Conservation (phyloP, 2,113 vertebrate genomes). For the Lophius piscatorius region DNA sequence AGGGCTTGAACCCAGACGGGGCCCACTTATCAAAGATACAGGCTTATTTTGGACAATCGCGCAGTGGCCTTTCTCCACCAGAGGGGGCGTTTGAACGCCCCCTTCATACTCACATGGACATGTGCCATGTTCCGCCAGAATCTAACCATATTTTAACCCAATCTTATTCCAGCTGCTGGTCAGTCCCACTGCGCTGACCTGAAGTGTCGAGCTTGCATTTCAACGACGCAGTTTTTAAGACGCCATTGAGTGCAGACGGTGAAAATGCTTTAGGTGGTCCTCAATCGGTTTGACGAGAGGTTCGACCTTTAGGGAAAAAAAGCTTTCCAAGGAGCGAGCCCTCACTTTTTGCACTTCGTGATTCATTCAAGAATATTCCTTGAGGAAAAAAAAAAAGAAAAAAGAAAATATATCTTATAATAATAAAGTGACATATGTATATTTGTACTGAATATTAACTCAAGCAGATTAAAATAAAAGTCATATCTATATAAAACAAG, state of each 20-base stretch:
- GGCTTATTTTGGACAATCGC: constrained; percentile 80
- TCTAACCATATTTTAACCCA: constrained; percentile 41
- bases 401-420: constrained; percentile 73
- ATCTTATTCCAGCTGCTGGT: constrained; percentile 54
- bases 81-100: constrained; percentile 64
- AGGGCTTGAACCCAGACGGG: constrained; percentile 53
- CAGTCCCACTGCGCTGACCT: constrained; percentile 55
- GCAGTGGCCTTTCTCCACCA: constrained; percentile 79
- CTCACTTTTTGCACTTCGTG: constrained; percentile 79
- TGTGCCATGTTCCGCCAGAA: constrained; percentile 54
- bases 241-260: constrained; percentile 60
- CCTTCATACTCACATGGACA: constrained; percentile 45
- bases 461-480: too few species aligned
- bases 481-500: constrained; percentile 72
- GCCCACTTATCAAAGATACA: constrained; percentile 49
- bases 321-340: constrained; percentile 65
- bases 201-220: constrained; percentile 55
- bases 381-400: too few species aligned
- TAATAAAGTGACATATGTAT: constrained; percentile 75
- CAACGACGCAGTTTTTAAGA: constrained; percentile 49
- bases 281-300: constrained; percentile 66
- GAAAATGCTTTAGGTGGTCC: constrained; percentile 72
- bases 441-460: constrained; percentile 79
- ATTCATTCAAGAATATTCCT: constrained; percentile 72
- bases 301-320: constrained; percentile 50